Percentiles rank a stretch among this genome's conserved stretches.
These are phyloP conservation scores for Dolichotis patagonum DNA, from an alignment of 2,113 vertebrate genomes.

Conservation along the genomic window DNA sequence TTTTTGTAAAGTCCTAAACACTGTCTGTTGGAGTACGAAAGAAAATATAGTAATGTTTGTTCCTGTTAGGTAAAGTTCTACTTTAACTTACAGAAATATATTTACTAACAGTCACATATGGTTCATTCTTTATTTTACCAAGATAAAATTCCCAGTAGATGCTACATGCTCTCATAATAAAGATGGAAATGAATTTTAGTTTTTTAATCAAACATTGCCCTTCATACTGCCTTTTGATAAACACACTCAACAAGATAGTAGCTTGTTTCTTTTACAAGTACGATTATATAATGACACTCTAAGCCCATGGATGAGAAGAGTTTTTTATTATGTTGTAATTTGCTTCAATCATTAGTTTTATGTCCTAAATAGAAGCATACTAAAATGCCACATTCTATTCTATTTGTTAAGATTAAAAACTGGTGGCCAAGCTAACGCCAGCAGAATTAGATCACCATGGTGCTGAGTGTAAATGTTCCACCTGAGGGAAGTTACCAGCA, in stretches of 20 bases:
- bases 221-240: background rate
- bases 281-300: background rate
- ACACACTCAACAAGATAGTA: background rate
- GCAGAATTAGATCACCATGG: too few relatives aligned
- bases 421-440: too few relatives aligned
- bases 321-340: background rate
- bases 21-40: background rate
- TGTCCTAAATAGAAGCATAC: conserved; percentile 8
- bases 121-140: background rate
- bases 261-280: background rate
- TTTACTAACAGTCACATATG: background rate
- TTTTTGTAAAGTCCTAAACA: conserved; percentile 25
- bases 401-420: background rate
- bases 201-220: background rate
- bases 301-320: background rate
- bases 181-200: background rate
- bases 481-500: too few relatives aligned
- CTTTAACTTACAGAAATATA: conserved; percentile 12
- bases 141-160: background rate
- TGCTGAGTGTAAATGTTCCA: too few relatives aligned
- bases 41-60: background rate
- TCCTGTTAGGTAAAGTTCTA: background rate
- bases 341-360: background rate
- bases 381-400: background rate
- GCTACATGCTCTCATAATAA: background rate